These are phyloP conservation scores for Lepus townsendii DNA, from an alignment of 2,797 vertebrate species.

Conservation along the genomic window DNA sequence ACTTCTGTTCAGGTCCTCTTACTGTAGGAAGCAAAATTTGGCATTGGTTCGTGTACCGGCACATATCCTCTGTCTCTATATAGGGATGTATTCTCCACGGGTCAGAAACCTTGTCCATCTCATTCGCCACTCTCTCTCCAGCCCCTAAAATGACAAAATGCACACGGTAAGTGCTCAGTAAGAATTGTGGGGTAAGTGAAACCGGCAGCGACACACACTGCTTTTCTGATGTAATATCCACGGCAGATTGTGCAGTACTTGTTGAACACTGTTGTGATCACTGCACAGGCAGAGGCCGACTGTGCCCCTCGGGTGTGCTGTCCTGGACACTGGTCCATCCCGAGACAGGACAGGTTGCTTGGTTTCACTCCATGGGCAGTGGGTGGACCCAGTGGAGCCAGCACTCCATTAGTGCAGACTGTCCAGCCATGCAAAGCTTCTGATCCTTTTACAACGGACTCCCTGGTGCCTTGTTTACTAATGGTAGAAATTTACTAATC, in stretches of 20 bases:
- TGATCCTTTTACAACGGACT: background rate
- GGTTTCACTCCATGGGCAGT: background rate
- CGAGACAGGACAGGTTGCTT: background rate
- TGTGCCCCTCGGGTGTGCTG: background rate
- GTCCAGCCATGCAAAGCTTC: background rate
- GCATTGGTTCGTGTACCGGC: background rate
- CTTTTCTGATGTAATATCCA: background rate
- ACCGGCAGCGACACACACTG: background rate
- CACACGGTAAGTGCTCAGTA: background rate
- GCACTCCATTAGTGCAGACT: background rate
- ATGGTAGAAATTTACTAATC: background rate
- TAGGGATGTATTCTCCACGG: background rate
- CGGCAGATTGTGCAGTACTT: background rate
- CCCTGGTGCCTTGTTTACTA: background rate
- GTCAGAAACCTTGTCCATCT: background rate
- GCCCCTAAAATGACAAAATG: background rate
- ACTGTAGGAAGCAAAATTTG: background rate
- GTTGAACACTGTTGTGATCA: background rate
- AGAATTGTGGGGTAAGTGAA: constrained; percentile 12
- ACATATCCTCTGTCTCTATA: background rate
- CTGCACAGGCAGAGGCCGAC: background rate
- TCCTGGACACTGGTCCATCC: constrained; percentile 3
- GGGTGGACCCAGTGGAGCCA: background rate
- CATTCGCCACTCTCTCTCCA: background rate
- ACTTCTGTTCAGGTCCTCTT: background rate